Percentiles rank a stretch among this genome's conserved stretches.
Conservation (phyloP, 2,888 invertebrate species). For the Diaperis boleti region DNA sequence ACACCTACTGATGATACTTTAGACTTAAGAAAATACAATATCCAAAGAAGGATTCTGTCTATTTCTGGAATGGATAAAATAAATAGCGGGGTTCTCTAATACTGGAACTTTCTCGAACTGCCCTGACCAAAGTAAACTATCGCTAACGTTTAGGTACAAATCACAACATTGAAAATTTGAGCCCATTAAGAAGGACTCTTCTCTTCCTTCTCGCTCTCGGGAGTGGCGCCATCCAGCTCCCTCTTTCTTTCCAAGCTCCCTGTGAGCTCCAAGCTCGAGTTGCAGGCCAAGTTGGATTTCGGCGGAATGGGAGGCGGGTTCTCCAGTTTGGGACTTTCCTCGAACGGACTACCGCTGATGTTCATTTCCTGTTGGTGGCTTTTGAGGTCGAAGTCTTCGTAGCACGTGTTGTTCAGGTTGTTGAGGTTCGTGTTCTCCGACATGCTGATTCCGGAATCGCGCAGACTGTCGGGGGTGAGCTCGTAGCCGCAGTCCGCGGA, state of each 20-base stretch:
- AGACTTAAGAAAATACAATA: constrained; percentile 42
- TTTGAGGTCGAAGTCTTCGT: constrained; percentile 64
- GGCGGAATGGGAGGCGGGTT: constrained; percentile 64
- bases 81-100: constrained; percentile 29
- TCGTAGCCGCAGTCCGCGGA: constrained; percentile 14
- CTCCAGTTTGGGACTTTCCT: constrained; percentile 58
- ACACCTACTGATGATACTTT: constrained; percentile 32
- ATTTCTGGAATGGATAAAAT: constrained; percentile 45
- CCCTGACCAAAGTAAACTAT: constrained; percentile 22
- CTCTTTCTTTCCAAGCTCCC: constrained; percentile 46
- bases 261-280: constrained; percentile 57
- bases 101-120: constrained; percentile 38
- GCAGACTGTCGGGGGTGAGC: constrained; percentile 58
- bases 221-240: constrained; percentile 49
- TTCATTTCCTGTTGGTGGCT: constrained; percentile 63
- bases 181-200: constrained; percentile 42
- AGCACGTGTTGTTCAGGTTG: constrained; percentile 64
- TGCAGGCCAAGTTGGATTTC: constrained; percentile 53
- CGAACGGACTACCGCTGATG: constrained; percentile 59
- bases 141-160: constrained; percentile 38
- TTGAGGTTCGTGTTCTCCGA: constrained; percentile 62
- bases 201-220: constrained; percentile 56
- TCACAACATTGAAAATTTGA: constrained; percentile 39
- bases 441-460: constrained; percentile 70
- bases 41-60: constrained; percentile 13